These are phyloP conservation scores for Ectobius pallidus DNA, from an alignment of 2,888 invertebrate genomes.

Conservation along the genomic window DNA sequence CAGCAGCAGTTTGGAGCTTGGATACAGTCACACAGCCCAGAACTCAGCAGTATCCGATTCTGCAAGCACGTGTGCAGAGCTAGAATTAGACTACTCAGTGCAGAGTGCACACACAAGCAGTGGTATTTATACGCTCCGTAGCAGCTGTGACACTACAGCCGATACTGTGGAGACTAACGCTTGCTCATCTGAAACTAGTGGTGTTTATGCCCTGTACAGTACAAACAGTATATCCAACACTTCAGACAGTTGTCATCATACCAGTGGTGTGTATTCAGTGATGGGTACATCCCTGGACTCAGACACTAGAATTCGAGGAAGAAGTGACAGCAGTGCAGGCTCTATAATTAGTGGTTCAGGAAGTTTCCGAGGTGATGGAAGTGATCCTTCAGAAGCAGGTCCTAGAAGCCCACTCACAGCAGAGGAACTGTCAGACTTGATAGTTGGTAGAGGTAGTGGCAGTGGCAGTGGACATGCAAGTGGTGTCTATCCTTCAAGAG, in stretches of 20 bases:
- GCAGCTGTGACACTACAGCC: constrained; percentile 39
- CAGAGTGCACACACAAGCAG: constrained; percentile 48
- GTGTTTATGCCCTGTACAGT: constrained; percentile 79
- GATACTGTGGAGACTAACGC: constrained; percentile 48
- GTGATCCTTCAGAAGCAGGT: constrained; percentile 81
- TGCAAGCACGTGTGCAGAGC: constrained; percentile 68
- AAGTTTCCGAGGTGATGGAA: constrained; percentile 88
- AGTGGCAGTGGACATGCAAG: constrained; percentile 49
- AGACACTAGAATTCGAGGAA: constrained; percentile 61
- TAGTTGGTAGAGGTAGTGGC: constrained; percentile 64
- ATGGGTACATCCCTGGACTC: constrained; percentile 23
- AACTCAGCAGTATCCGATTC: constrained; percentile 78
- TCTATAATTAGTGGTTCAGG: constrained; percentile 79
- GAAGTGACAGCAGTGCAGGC: constrained; percentile 62
- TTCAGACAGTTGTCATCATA: constrained; percentile 34
- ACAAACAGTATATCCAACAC: constrained; percentile 43
- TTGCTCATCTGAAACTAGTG: constrained; percentile 83
- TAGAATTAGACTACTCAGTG: constrained; percentile 66
- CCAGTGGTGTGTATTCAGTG: constrained; percentile 23
- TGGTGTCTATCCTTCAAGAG: constrained; percentile 74
- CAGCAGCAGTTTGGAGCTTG: constrained; percentile 81
- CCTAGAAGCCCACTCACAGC: constrained; percentile 75
- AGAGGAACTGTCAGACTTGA: constrained; percentile 81
- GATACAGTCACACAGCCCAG: constrained; percentile 86
- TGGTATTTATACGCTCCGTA: constrained; percentile 42